Percentiles rank a stretch among this genome's conserved stretches.
phyloP scores from a whole-genome alignment of 2,113 vertebrate genomes.

The human (Homo sapiens) region GRCh38 chr6:129098001-129098500 shows the following conservation, averaged over 20 bases:
- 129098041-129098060: not conserved
- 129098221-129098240: constrained; percentile 98
- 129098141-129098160: not conserved
- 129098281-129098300: constrained; percentile 95
- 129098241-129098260: constrained; percentile 91
- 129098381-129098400: constrained; percentile 97
- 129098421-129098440: not conserved
- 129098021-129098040: not conserved
- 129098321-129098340: constrained; percentile 90
- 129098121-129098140: not conserved
- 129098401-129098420: constrained; percentile 99
- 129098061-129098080: not conserved
- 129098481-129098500: constrained; percentile 56
- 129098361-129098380: constrained; percentile 98
- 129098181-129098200: constrained; percentile 96
- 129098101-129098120: not conserved
- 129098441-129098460: not conserved
- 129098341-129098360: constrained; percentile 94
- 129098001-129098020: constrained; percentile 23
- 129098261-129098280: constrained; percentile 96
- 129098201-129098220: constrained; percentile 96
- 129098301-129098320: constrained; percentile 94
- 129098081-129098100: not conserved
- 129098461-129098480: constrained; percentile 27
- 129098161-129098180: constrained; percentile 92